Conservation (phyloP, 2,888 invertebrate genomes). For the Apoda limacodes region DNA sequence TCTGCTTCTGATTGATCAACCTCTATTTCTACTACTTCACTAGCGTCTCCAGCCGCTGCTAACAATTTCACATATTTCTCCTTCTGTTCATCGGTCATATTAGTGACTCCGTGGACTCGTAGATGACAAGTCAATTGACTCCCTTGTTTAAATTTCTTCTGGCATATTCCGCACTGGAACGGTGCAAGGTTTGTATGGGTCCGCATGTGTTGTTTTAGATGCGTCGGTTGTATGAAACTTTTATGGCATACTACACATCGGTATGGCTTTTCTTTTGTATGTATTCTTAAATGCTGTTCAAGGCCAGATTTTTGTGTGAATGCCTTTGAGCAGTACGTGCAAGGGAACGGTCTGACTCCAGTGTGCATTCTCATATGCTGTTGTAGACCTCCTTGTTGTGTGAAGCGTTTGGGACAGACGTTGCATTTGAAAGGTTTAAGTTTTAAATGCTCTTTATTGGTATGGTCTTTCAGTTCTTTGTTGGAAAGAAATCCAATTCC, state of each 20-base stretch:
- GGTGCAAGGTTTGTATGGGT: conserved; percentile 64
- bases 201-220: conserved; percentile 60
- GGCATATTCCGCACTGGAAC: conserved; percentile 51
- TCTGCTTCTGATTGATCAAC: too few species aligned
- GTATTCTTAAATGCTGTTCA: conserved; percentile 59
- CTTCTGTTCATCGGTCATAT: conserved; percentile 37
- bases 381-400: conserved; percentile 56
- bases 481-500: conserved; percentile 32
- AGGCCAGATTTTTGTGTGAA: conserved; percentile 61
- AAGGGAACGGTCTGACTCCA: conserved; percentile 51
- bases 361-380: conserved; percentile 63
- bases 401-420: conserved; percentile 53
- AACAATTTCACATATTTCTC: conserved; percentile 32
- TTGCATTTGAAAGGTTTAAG: conserved; percentile 54
- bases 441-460: conserved; percentile 37
- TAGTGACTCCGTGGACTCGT: conserved; percentile 44
- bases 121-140: conserved; percentile 62
- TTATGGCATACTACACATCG: conserved; percentile 57
- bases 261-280: conserved; percentile 60
- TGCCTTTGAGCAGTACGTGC: conserved; percentile 52
- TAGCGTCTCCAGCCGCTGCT: conserved; percentile 24
- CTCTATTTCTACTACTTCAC: conserved; percentile 11
- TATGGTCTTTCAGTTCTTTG: conserved; percentile 37
- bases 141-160: conserved; percentile 55
- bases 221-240: conserved; percentile 60